Evolutionary conservation across 2,113 vertebrate genomes (phyloP).

Genomic region (Caloenas nicobarica): DNA sequence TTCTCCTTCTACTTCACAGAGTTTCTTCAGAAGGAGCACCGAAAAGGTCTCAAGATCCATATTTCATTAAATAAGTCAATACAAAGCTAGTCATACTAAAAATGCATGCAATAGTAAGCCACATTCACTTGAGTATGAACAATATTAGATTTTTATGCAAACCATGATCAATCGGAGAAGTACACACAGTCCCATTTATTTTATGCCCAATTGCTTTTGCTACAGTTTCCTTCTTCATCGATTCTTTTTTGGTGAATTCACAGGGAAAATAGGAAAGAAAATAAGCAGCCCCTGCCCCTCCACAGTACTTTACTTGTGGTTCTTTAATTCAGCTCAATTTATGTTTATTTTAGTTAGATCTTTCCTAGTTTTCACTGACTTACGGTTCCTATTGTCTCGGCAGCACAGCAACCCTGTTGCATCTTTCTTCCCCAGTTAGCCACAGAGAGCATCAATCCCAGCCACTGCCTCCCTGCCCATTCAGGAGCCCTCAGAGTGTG

Average conservation of each 20-base stretch:
- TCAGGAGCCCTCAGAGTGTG: background rate
- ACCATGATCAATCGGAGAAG: background rate
- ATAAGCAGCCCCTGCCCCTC: background rate
- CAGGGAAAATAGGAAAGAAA: background rate
- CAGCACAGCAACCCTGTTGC: background rate
- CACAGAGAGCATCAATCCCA: background rate
- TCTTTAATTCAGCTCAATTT: background rate
- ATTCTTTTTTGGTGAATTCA: background rate
- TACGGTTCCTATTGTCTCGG: background rate
- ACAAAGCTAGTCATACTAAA: background rate
- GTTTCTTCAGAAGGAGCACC: background rate
- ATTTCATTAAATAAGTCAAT: conserved; percentile 1
- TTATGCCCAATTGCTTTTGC: background rate
- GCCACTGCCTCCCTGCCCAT: background rate
- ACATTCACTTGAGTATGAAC: background rate
- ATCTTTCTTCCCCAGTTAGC: background rate
- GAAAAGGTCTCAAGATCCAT: background rate
- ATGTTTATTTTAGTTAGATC: background rate
- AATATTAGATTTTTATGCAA: background rate
- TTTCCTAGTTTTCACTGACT: background rate
- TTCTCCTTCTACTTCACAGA: background rate
- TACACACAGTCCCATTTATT: background rate
- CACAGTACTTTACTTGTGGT: background rate
- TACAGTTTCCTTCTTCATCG: background rate
- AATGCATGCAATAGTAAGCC: background rate